Evolutionary conservation across 2,888 invertebrate species (phyloP).

Genomic region (Syritta pipiens): DNA sequence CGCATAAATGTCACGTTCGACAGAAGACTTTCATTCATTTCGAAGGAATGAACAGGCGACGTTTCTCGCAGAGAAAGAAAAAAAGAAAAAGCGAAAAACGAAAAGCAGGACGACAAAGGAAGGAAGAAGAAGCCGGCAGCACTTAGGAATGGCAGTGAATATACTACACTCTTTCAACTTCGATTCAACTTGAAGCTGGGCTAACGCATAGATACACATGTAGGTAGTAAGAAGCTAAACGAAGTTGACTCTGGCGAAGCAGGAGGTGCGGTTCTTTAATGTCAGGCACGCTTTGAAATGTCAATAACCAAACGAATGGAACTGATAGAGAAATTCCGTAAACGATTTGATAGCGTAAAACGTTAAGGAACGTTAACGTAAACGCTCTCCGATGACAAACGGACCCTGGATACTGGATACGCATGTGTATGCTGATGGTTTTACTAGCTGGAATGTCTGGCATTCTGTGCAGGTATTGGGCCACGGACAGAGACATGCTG

Average conservation of each 20-base stretch:
- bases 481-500: no score
- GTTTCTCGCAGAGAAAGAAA: no score
- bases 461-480: no score
- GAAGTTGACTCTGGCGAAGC: background rate
- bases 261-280: conserved; percentile 34
- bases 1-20: conserved; percentile 79
- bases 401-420: conserved; percentile 12
- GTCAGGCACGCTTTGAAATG: conserved; percentile 56
- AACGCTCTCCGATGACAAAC: conserved; percentile 18
- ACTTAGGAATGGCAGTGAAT: conserved; percentile 58
- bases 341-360: conserved; percentile 58
- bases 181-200: conserved; percentile 30
- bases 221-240: background rate
- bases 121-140: conserved; percentile 42
- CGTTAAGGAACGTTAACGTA: conserved; percentile 38
- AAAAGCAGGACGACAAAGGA: conserved; percentile 2
- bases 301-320: conserved; percentile 61
- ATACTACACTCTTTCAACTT: conserved; percentile 52
- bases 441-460: conserved; percentile 11
- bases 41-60: conserved; percentile 52
- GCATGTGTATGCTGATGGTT: conserved; percentile 12
- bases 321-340: conserved; percentile 68
- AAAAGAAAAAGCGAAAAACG: background rate
- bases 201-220: conserved; percentile 27
- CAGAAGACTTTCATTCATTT: conserved; percentile 71